Conservation (phyloP, 2,888 invertebrate species). For the Junonia oenone region DNA sequence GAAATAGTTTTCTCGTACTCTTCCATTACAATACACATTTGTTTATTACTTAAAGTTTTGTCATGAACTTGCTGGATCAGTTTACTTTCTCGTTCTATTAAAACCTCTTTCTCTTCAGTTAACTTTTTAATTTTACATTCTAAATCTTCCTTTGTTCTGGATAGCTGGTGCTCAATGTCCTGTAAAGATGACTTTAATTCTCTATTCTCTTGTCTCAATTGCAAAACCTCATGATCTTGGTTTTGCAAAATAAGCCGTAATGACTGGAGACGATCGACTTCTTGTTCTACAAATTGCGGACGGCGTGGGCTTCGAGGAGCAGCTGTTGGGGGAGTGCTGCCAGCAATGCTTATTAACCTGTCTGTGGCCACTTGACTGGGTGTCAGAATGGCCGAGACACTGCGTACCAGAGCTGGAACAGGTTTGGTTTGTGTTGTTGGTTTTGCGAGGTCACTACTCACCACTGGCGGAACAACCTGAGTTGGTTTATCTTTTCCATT, state of each 20-base stretch:
- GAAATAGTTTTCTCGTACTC: slow-evolving; percentile 90
- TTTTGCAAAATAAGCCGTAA: slow-evolving; percentile 58
- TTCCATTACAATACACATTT: slow-evolving; percentile 84
- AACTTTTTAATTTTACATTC: slow-evolving; percentile 56
- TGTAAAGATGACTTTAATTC: slow-evolving; percentile 57
- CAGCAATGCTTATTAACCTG: slow-evolving; percentile 60
- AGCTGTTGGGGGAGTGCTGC: slow-evolving; percentile 59
- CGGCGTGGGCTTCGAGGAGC: slow-evolving; percentile 57
- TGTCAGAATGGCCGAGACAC: slow-evolving; percentile 65
- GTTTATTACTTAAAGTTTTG: slow-evolving; percentile 59
- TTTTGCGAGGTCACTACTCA: slow-evolving; percentile 49
- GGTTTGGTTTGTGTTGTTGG: slow-evolving; percentile 34
- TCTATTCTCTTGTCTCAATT: slow-evolving; percentile 60
- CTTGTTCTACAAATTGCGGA: slow-evolving; percentile 42
- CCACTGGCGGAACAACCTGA: slow-evolving; percentile 65
- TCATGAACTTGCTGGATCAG: slow-evolving; percentile 57
- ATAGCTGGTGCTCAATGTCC: slow-evolving; percentile 51
- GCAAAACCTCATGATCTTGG: slow-evolving; percentile 61
- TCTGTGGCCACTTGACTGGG: slow-evolving; percentile 64
- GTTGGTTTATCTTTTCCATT: slow-evolving; percentile 57
- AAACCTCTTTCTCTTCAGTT: slow-evolving; percentile 50
- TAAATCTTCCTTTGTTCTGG: slow-evolving; percentile 50
- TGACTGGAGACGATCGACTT: slow-evolving; percentile 56
- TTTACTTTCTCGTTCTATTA: slow-evolving; percentile 50
- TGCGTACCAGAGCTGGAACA: slow-evolving; percentile 59